Evolutionary conservation across 1,140 invertebrate species (phyloP).

Genomic region (Zaprionus taronus): DNA sequence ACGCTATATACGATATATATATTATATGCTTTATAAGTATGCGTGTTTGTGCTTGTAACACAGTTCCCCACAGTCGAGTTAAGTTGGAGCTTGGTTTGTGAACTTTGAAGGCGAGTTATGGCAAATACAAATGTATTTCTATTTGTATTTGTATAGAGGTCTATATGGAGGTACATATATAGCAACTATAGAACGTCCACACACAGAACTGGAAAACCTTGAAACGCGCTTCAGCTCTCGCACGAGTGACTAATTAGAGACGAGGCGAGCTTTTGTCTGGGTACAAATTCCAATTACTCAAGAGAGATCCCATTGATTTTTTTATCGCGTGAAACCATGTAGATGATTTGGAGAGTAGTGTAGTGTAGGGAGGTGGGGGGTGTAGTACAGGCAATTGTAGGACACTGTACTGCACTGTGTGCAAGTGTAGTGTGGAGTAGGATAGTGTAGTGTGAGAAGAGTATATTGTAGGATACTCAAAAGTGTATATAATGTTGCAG

Average conservation of each 20-base stretch:
- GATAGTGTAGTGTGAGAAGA: too few species aligned
- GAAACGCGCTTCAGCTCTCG: conserved; percentile 51
- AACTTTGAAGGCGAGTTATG: neutral
- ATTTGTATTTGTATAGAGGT: conserved; percentile 8
- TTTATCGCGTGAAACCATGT: neutral
- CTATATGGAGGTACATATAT: neutral
- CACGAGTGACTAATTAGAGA: conserved; percentile 75
- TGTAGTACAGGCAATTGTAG: too few species aligned
- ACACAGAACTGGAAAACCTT: conserved; percentile 58
- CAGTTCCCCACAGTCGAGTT: neutral
- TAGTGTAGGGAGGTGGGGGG: neutral
- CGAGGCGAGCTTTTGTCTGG: conserved; percentile 1
- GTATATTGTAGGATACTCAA: too few species aligned
- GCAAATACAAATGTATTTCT: neutral
- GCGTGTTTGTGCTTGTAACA: conserved; percentile 10
- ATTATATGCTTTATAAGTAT: neutral
- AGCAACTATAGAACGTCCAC: neutral
- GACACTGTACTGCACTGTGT: too few species aligned
- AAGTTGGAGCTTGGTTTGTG: conserved; percentile 2
- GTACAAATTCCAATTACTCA: conserved; percentile 6
- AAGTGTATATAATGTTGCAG: too few species aligned
- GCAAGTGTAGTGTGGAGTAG: neutral
- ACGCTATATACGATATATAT: neutral
- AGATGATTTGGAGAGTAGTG: neutral
- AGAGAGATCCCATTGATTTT: neutral